Evolutionary conservation across 2,797 vertebrate species (phyloP), one percentile per base, ranked within the genome.

Genomic region (Crenuchus spilurus): DNA sequence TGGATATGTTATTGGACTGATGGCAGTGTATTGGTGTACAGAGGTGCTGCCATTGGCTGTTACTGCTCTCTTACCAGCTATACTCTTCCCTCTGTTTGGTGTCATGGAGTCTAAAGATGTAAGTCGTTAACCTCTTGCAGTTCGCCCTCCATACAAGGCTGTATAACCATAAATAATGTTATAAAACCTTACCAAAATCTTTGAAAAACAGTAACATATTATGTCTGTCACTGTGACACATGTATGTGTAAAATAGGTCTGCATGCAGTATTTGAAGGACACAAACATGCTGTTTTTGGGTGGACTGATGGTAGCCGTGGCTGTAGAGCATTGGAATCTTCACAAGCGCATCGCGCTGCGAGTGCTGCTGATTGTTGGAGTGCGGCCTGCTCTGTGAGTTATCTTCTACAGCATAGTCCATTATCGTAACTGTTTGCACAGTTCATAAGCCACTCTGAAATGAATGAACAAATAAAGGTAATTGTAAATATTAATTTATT

Each of bases 241-340:
- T 51, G 22, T 5, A 6, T 70, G 33, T 24, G 24, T 76, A 48
- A 66, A 24, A 63, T 86, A 99, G 97, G 96, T 99, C 55, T 97
- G 95, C 33, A 87, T 94, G 88, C 96, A 99, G 91, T 99, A 99
- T 87, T 89, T 99, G 88, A 97, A 95, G 85, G 96, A 96, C 87
- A 96, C 96, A 54, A 97, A 95, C 87, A 95, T 99, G 95, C 92
- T 99, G 77, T 98, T 98, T 67, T 72, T 99, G 7, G 97, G 97
- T 0, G 96, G 97, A 2, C 87, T 99, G 68, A 93, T 98, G 48
- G 92, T 98, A 54, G 97, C 97, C 0, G 92, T 97, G 52, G 95
- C 96, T 0, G 94, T 98, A 64, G 96, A 99, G 37, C 94, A 91
- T 54, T 98, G 97, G 96, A 94, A 95, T 82, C 92, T 99, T 31